phyloP scores from a whole-genome alignment of 64 coral and sea anemone species.

The Orbicella faveolata region DNA sequence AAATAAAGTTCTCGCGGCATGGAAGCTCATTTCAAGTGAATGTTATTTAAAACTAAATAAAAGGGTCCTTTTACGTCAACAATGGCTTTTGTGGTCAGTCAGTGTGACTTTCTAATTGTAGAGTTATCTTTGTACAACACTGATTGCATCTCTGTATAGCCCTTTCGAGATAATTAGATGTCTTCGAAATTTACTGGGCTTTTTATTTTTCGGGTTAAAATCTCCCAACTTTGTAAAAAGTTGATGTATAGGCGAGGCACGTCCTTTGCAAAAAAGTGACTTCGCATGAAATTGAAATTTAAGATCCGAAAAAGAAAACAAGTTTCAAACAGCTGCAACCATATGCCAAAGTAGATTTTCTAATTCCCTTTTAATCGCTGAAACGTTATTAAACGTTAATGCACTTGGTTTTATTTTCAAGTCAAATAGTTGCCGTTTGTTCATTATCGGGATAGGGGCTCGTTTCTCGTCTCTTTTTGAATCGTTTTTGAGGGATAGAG shows the following conservation, averaged over 20 bases:
- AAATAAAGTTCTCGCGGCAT: not conserved
- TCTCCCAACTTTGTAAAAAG: not conserved
- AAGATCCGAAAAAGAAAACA: not conserved
- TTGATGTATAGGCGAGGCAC: not conserved
- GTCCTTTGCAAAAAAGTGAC: not conserved
- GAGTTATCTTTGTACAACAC: conserved; percentile 5
- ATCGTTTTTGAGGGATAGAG: not conserved
- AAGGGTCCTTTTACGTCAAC: not conserved
- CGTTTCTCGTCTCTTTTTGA: not conserved
- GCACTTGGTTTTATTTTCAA: conserved; percentile 9
- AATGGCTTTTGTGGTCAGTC: not conserved
- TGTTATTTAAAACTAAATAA: conserved; percentile 6
- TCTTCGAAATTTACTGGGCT: not conserved
- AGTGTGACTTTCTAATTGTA: not conserved
- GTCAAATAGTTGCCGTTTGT: not conserved
- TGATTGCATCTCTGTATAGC: not conserved
- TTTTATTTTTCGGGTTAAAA: not conserved
- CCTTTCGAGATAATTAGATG: not conserved
- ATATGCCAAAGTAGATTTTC: not conserved
- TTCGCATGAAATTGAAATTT: not conserved
- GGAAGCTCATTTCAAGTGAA: conserved; percentile 1
- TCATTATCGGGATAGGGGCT: not conserved
- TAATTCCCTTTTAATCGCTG: conserved; percentile 9
- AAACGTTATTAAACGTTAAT: conserved; percentile 47
- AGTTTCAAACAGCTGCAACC: conserved; percentile 17